Evolutionary conservation across 2,113 vertebrate species (phyloP).

Genomic region (Lutjanus erythropterus): DNA sequence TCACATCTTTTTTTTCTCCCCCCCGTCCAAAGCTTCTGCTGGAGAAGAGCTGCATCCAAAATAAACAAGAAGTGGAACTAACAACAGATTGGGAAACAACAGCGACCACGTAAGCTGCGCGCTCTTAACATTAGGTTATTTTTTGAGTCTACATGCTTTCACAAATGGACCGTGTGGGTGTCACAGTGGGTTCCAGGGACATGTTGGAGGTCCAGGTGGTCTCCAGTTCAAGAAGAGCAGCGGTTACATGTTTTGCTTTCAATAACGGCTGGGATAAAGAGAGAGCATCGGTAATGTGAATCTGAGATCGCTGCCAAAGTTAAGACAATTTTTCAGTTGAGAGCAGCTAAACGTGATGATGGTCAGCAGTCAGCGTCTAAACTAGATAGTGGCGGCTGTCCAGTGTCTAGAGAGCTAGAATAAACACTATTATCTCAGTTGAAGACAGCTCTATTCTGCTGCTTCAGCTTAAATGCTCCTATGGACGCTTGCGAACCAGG

Average conservation of each 20-base stretch:
- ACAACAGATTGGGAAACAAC: slow-evolving; percentile 30
- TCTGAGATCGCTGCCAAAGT: slow-evolving; percentile 43
- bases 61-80: slow-evolving; percentile 32
- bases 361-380: slow-evolving; percentile 43
- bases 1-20: slow-evolving; percentile 1
- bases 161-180: slow-evolving; percentile 22
- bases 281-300: slow-evolving; percentile 16
- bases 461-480: neutral
- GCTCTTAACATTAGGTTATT: neutral
- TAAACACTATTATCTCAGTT: slow-evolving; percentile 44
- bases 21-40: neutral
- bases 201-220: slow-evolving; percentile 32
- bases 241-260: slow-evolving; percentile 46
- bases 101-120: neutral
- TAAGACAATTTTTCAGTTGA: slow-evolving; percentile 34
- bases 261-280: slow-evolving; percentile 44
- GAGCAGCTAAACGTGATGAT: slow-evolving; percentile 61
- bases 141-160: neutral
- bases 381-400: slow-evolving; percentile 42
- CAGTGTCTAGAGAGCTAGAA: slow-evolving; percentile 27
- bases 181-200: slow-evolving; percentile 36
- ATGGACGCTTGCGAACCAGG: too few relatives aligned
- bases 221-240: slow-evolving; percentile 12
- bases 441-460: slow-evolving; percentile 24
- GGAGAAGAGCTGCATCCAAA: slow-evolving; percentile 40